These are phyloP conservation scores for Polyploca ridens DNA, from an alignment of 2,888 invertebrate species.

Conservation along the genomic window DNA sequence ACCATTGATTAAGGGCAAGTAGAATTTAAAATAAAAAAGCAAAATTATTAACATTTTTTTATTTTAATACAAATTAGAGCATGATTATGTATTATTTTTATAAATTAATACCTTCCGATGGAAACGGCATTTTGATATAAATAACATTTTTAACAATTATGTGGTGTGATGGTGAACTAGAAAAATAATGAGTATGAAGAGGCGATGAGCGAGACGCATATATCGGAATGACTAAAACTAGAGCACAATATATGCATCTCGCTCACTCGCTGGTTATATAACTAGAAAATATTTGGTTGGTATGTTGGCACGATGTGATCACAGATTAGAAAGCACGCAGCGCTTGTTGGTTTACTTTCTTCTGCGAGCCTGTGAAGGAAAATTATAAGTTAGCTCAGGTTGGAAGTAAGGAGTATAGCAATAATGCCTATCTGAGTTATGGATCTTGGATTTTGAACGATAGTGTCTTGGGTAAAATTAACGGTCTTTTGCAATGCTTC, in stretches of 20 bases:
- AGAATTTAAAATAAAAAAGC: constrained; percentile 18
- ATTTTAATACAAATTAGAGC: constrained; percentile 56
- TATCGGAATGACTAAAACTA: constrained; percentile 26
- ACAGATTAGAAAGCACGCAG: constrained; percentile 31
- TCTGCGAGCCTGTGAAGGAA: constrained; percentile 65
- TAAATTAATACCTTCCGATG: constrained; percentile 44
- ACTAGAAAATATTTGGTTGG: constrained; percentile 30
- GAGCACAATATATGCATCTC: constrained; percentile 21
- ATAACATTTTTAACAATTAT: constrained; percentile 15
- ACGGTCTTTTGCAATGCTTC: too few relatives aligned
- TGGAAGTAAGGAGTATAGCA: too few relatives aligned
- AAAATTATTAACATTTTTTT: constrained; percentile 50
- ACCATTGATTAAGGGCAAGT: too few relatives aligned
- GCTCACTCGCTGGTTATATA: neutral
- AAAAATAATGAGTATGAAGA: constrained; percentile 14
- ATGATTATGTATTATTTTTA: constrained; percentile 30
- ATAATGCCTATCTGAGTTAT: too few relatives aligned
- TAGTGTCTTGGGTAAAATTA: too few relatives aligned
- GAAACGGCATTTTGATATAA: constrained; percentile 44
- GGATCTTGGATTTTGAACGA: too few relatives aligned
- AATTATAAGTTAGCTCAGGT: neutral
- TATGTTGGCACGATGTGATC: constrained; percentile 35
- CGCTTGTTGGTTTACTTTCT: constrained; percentile 57
- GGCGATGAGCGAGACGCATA: constrained; percentile 39
- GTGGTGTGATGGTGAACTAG: constrained; percentile 7